phyloP scores from a whole-genome alignment of 2,888 invertebrate genomes.

The Coronaproctus castanopsis region DNA sequence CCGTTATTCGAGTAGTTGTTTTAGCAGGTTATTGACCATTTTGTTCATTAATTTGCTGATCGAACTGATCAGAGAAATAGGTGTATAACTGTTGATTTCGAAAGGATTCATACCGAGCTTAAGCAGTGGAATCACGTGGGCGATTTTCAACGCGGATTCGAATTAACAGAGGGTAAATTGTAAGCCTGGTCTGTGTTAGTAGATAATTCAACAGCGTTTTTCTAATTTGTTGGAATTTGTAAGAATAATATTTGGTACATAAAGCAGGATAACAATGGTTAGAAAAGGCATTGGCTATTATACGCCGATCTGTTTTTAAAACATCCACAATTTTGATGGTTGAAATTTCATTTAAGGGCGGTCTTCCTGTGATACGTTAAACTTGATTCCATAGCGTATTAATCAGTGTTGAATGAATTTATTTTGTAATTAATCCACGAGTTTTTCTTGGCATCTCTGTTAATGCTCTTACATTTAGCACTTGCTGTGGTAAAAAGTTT shows the following conservation, averaged over 20 bases:
- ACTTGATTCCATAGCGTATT: background rate
- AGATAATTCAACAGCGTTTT: background rate
- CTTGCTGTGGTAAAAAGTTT: background rate
- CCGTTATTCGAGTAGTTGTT: background rate
- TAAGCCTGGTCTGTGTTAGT: background rate
- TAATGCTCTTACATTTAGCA: background rate
- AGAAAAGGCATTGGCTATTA: background rate
- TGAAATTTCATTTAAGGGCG: background rate
- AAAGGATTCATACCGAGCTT: background rate
- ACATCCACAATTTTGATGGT: background rate
- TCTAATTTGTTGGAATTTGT: background rate
- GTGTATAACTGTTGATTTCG: background rate
- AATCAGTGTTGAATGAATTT: background rate
- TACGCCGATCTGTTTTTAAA: background rate
- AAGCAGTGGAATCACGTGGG: background rate
- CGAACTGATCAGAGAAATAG: background rate
- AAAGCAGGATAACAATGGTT: background rate
- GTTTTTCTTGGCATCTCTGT: background rate
- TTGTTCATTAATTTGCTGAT: background rate
- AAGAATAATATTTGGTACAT: background rate
- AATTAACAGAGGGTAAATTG: background rate
- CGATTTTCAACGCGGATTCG: background rate
- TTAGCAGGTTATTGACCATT: background rate
- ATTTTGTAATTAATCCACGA: background rate
- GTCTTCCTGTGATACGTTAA: background rate